Conservation (phyloP, 2,888 invertebrate genomes). For the Hyposoter dolosus region DNA sequence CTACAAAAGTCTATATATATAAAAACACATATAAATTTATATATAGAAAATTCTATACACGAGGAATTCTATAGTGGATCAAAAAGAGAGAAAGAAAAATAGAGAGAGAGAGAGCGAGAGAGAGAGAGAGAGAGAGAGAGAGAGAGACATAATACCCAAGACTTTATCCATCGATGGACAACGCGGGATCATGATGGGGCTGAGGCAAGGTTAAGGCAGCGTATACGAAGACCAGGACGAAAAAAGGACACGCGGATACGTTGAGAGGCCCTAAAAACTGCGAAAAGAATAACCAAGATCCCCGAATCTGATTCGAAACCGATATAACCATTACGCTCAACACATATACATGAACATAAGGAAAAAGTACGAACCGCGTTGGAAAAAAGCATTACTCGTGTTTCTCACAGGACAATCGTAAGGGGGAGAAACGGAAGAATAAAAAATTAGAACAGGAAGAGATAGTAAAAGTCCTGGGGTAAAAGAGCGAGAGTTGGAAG, state of each 20-base stretch:
- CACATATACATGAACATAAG: background rate
- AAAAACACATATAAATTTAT: constrained; percentile 1
- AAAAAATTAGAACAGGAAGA: constrained; percentile 41
- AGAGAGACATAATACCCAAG: constrained; percentile 37
- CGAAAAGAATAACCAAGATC: constrained; percentile 44
- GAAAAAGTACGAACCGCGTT: constrained; percentile 9
- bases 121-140: constrained; percentile 15
- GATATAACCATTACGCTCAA: constrained; percentile 39
- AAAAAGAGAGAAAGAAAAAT: constrained; percentile 11
- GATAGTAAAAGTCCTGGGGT: constrained; percentile 41
- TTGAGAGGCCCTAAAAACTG: constrained; percentile 12
- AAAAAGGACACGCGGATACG: constrained; percentile 8
- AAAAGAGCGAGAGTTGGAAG: constrained; percentile 12
- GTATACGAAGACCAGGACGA: constrained; percentile 37
- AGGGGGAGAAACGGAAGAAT: constrained; percentile 17
- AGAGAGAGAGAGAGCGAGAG: constrained; percentile 19
- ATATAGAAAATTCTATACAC: constrained; percentile 3
- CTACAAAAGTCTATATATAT: constrained; percentile 29
- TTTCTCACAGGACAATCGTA: constrained; percentile 56
- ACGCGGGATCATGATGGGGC: constrained; percentile 48
- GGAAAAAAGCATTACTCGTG: constrained; percentile 45
- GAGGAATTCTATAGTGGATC: constrained; percentile 24
- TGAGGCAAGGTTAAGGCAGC: constrained; percentile 57
- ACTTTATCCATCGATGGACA: constrained; percentile 58
- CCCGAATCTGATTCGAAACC: constrained; percentile 59